Base-by-base conservation (phyloP, 92 coral and sea anemone species). In the Paramuricea clavata region DNA sequence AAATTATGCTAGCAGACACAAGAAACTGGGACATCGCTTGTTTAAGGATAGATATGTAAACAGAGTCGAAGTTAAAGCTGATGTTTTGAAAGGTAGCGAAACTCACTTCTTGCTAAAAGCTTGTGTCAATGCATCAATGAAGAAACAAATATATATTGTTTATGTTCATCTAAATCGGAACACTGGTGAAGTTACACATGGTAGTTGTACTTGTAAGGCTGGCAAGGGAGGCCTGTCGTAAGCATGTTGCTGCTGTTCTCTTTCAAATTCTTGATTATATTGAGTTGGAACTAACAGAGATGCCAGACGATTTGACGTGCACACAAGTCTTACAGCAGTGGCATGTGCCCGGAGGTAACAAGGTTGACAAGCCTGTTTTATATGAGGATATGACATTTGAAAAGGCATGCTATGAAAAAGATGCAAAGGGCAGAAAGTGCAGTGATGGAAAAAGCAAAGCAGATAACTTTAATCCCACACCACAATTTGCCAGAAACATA, bases 331-430 rank as follows among this genome's bases (percentile, higher is more conserved):
- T 50, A 7, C 59, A 50, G 21, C 59, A 50, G 59, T 50, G 21
- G 59, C 59, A 50, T 50, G 59, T 50, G 12, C 59, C 59, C 17
- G 11, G 59, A 50, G 12, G 2, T 39, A 43, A 70, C 19, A 41
- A 44, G 43, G 19, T 47, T 35, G 70, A 83, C 42, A 39, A 83
- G 65, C 76, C 65, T n/a, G 54, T 49, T 61, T 62, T 82, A 30
- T 82, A 19, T 67, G 81, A 83, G 21, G 87, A 83, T 62, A 68
- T 83, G 15, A 44, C 39, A 57, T 83, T 83, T 30, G 86, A 83
- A 62, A 83, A 75, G 79, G 39, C 62, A 19, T 65, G 23, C 54
- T 81, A 34, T 81, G 75, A 81, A 41, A n/a, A 81, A 26, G 86
- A 81, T 81, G 26, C 31, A 44, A 81, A 8, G 27, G 86, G 86